Percentiles rank a stretch among this genome's conserved stretches.
Evolutionary conservation across 1,140 invertebrate genomes (phyloP).

Genomic region (Ptiloglossa arizonensis): DNA sequence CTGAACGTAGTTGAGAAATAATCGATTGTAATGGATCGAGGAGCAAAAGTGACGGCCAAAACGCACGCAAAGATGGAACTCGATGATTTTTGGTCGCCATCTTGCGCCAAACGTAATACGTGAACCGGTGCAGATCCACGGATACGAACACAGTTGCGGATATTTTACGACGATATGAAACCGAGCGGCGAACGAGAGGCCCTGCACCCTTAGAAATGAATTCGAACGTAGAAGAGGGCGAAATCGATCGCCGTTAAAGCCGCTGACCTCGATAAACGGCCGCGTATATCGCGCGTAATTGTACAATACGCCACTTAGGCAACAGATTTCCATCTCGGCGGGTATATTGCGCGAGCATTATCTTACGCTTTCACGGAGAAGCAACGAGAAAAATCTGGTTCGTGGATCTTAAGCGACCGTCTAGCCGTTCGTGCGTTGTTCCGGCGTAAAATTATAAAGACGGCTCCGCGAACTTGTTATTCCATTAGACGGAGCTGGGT

Average conservation of each 20-base stretch:
- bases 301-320: background rate
- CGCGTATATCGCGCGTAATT: background rate
- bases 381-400: background rate
- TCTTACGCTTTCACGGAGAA: background rate
- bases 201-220: slow-evolving; percentile 5
- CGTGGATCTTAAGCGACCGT: background rate
- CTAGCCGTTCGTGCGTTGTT: background rate
- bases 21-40: background rate
- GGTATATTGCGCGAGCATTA: slow-evolving; percentile 39
- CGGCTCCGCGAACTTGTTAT: background rate
- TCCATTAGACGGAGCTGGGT: slow-evolving; percentile 26
- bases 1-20: too few relatives aligned
- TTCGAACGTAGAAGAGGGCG: slow-evolving; percentile 12
- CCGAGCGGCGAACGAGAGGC: background rate
- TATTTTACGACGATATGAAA: slow-evolving; percentile 9
- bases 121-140: background rate
- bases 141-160: background rate
- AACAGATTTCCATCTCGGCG: background rate
- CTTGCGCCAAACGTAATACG: background rate
- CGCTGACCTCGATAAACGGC: slow-evolving; percentile 21
- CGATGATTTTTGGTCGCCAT: background rate
- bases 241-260: slow-evolving; percentile 15
- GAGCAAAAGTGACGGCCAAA: background rate
- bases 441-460: slow-evolving; percentile 27
- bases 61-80: background rate